These are phyloP conservation scores for Caenorhabditis inopinata DNA, from an alignment of 1,140 invertebrate genomes.

Conservation along the genomic window DNA sequence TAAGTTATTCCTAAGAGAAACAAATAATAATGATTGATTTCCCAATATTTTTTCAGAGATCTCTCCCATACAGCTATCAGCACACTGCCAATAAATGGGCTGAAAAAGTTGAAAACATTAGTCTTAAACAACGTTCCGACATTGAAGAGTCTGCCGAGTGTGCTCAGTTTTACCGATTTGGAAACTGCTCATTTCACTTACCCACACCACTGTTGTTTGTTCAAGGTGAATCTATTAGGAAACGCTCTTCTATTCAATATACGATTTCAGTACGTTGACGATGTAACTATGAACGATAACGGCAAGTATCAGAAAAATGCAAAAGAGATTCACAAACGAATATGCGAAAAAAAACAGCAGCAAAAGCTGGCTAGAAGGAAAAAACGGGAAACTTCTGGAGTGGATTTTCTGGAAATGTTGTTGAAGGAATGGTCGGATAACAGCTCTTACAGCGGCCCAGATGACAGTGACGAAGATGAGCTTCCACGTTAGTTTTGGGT, in stretches of 20 bases:
- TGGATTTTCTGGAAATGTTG: conserved; percentile 20
- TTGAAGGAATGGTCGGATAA: conserved; percentile 27
- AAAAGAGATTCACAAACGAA: conserved; percentile 40
- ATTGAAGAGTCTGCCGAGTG: conserved; percentile 79
- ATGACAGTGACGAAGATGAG: conserved; percentile 23
- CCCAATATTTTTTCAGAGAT: conserved; percentile 70
- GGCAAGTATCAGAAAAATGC: conserved; percentile 54
- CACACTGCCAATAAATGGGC: conserved; percentile 74
- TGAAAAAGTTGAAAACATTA: conserved; percentile 75
- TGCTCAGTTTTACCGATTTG: conserved; percentile 70
- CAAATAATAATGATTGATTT: conserved; percentile 19
- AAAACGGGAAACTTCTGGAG: not conserved
- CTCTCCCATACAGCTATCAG: conserved; percentile 77
- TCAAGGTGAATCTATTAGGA: conserved; percentile 69
- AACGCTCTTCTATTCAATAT: conserved; percentile 60
- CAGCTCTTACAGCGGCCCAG: not conserved
- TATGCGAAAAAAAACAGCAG: conserved; percentile 18
- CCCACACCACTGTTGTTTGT: conserved; percentile 85
- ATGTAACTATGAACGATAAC: conserved; percentile 24
- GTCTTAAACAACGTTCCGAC: conserved; percentile 75
- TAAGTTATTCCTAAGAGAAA: conserved; percentile 71
- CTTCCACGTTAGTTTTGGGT: conserved; percentile 13
- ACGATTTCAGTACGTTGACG: conserved; percentile 38
- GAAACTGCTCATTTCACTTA: conserved; percentile 75
- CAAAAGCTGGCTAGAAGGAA: not conserved